Percentiles rank a stretch among this genome's conserved stretches.
Evolutionary conservation across 2,888 invertebrate species (phyloP).

Genomic region (Trissolcus brochymenae): DNA sequence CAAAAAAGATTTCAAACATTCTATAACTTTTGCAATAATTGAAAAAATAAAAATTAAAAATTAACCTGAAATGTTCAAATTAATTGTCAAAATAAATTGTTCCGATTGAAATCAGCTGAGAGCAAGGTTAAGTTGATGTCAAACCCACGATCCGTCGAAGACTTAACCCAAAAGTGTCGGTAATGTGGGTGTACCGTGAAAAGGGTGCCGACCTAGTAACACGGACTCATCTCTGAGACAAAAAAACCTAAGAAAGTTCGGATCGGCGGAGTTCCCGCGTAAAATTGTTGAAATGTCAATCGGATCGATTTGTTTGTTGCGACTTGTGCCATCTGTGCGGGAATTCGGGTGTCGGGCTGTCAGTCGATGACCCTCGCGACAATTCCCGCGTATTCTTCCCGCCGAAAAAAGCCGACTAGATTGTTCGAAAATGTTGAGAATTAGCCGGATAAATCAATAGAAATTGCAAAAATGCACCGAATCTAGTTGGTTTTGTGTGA

Average conservation of each 20-base stretch:
- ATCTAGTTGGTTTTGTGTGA: neutral
- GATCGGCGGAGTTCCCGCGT: slow-evolving; percentile 52
- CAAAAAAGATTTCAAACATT: no score
- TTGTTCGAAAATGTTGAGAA: neutral
- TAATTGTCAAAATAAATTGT: no score
- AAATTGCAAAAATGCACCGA: neutral
- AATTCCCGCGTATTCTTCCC: slow-evolving; percentile 64
- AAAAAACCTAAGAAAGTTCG: neutral
- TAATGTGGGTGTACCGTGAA: no score
- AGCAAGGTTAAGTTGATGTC: no score
- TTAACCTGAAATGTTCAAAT: no score
- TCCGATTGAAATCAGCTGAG: no score
- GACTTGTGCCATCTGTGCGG: slow-evolving; percentile 72
- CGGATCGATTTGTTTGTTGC: slow-evolving; percentile 62
- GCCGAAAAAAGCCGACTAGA: slow-evolving; percentile 32
- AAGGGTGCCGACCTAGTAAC: slow-evolving; percentile 7
- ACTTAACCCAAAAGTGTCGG: no score
- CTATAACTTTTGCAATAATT: no score
- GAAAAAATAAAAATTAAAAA: no score
- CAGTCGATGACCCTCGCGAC: slow-evolving; percentile 64
- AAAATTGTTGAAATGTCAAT: slow-evolving; percentile 59
- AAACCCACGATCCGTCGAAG: no score
- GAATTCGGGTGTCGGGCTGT: slow-evolving; percentile 53
- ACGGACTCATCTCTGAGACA: neutral
- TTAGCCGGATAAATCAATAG: neutral